Evolutionary conservation across 2,113 vertebrate species (phyloP), one percentile per base, ranked within the genome.

Genomic region (Neogobius melanostomus): DNA sequence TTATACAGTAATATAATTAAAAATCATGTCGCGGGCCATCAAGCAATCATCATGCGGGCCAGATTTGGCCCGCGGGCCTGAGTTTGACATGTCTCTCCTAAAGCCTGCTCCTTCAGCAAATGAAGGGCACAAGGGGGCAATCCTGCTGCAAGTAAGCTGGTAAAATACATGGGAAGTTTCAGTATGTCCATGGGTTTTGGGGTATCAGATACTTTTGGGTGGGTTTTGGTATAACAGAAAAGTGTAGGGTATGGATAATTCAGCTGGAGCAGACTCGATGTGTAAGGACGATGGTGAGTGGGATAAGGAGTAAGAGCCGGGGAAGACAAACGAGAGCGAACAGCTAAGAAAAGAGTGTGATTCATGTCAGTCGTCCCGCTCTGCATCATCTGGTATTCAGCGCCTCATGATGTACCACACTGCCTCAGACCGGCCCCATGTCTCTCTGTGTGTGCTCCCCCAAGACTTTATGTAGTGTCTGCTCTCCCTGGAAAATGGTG

Each of bases 341-440:
- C 65, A 62, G 63, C 70, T 73, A 70, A 61, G 74, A 80, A 80
- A 82, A 66, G 50, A 67, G 17, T 42, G 56, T 80, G 74, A 84
- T 81, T 86, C 73, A 79, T 86, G 79, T 83, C 72, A 76, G 67
- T 61, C 9, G 36, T 48, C 56, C 69, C 82, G 56, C 80, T 82
- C 71, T 73, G 83, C 84, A 87, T 86, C 82, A 85, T 82, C 68
- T 70, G 62, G 71, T 75, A 82, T 84, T 82, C 80, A 81, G 59
- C 66, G 50, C 68, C 76, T 72, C 66, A 74, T 82, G 79, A 85
- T 88, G 71, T 85, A 86, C 76, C 67, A 64, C 69, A 66, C 84
- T 66, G 59, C 77, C 70, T 82, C 64, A 67, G 66, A 78, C 63
- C 43, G 64, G 43, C 45, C 68, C 66, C 71, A 77, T 77, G 75